Base-by-base conservation (phyloP, 2,113 vertebrate species). In the Corythornis cristatus region DNA sequence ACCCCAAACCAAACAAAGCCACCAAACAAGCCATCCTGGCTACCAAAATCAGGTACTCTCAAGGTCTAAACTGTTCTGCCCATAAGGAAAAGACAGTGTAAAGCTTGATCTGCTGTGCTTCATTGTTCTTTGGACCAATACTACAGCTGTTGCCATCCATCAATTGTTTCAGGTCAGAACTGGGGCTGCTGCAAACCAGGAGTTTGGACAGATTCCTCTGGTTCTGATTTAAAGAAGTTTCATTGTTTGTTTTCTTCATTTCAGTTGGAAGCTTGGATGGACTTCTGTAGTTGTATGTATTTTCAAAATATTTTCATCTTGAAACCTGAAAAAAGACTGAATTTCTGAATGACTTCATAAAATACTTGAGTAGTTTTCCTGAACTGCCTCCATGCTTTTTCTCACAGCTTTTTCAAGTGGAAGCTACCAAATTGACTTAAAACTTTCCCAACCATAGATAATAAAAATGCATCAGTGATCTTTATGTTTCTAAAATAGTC, bases 51-150 rank as follows among this genome's bases (percentile, higher is more conserved):
- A 4, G 8, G 2, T 53, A 5, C 8, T 46, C 26, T 48, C 6
- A 0, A 2, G 25, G 10, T 25, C 8, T 33, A 28, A 8, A 29
- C 11, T 77, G 2, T 53, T 50, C 13, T 67, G 53, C 10, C 28
- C 2, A 1, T 33, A 51, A 53, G n/a, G 53, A 80, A 31, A 43
- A 62, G n/a, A 5, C 66, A 75, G 11, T 0, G 0, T 15, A 14
- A 35, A 15, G 3, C 6, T 19, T 68, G 50, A 25, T 53, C 58
- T 87, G 45, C 28, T 72, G 48, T 35, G 29, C 15, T 75, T 51
- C 26, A 19, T 29, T 11, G 9, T 25, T 21, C 46, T 33, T 8
- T 31, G 54, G 19, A 60, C 37, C n/a, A 12, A 8, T 31, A 7
- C 22, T 65, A 28, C 58, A 31, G 57, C 77, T 88, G 0, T 17